These are phyloP conservation scores for Eleginops maclovinus DNA, from an alignment of 2,113 vertebrate species.

Conservation along the genomic window DNA sequence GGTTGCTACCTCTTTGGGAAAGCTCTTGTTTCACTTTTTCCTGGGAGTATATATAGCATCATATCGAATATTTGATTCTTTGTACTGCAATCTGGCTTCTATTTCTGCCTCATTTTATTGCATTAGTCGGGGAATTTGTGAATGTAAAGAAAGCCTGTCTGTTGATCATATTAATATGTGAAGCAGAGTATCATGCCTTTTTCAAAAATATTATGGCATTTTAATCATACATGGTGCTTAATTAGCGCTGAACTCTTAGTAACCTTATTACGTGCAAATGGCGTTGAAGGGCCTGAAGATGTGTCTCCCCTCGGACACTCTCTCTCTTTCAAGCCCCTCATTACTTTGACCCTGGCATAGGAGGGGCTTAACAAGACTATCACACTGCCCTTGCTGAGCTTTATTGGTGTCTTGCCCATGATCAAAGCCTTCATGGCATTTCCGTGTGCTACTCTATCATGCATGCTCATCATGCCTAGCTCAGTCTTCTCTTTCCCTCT, in stretches of 20 bases:
- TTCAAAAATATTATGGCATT: slow-evolving; percentile 10
- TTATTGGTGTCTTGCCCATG: slow-evolving; percentile 37
- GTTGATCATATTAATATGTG: slow-evolving; percentile 34
- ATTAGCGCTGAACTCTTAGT: slow-evolving; percentile 59
- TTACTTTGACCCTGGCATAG: slow-evolving; percentile 45
- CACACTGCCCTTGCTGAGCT: slow-evolving; percentile 17
- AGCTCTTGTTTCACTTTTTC: background rate
- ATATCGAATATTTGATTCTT: slow-evolving; percentile 3
- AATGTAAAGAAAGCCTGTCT: background rate
- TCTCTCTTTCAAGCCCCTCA: slow-evolving; percentile 36
- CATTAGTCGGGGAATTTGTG: background rate
- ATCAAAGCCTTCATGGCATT: slow-evolving; percentile 59
- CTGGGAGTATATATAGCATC: background rate
- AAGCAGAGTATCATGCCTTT: slow-evolving; percentile 27
- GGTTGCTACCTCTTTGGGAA: background rate
- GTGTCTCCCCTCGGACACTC: slow-evolving; percentile 26
- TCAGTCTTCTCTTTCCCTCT: background rate
- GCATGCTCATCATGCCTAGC: slow-evolving; percentile 21
- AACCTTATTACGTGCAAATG: slow-evolving; percentile 57
- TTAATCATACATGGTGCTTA: slow-evolving; percentile 31
- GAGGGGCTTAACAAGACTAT: slow-evolving; percentile 11
- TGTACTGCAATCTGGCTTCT: background rate
- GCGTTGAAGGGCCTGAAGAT: slow-evolving; percentile 44
- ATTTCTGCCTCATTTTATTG: slow-evolving; percentile 6
- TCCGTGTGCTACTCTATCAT: slow-evolving; percentile 16